Conservation (phyloP, 2,888 invertebrate species). For the Celastrina argiolus region DNA sequence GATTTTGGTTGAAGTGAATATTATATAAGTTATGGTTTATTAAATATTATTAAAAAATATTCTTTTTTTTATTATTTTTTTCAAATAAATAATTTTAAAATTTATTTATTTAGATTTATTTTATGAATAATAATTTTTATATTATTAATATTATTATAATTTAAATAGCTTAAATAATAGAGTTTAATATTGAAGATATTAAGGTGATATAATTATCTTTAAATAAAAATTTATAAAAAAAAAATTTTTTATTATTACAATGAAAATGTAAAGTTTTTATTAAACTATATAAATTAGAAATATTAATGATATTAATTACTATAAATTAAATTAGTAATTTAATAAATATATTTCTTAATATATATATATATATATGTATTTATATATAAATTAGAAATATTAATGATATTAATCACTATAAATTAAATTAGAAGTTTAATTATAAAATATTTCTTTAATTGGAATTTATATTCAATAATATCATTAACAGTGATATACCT, state of each 20-base stretch:
- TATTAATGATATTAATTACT: slow-evolving; percentile 73
- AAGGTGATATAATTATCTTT: slow-evolving; percentile 49
- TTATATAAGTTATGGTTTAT: slow-evolving; percentile 63
- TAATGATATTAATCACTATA: slow-evolving; percentile 70
- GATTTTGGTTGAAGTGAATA: slow-evolving; percentile 73
- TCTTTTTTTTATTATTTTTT: slow-evolving; percentile 55
- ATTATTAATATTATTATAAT: slow-evolving; percentile 25
- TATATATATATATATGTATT: slow-evolving; percentile 8
- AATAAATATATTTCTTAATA: slow-evolving; percentile 69
- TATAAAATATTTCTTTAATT: slow-evolving; percentile 52
- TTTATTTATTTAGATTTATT: slow-evolving; percentile 54
- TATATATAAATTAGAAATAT: too few relatives aligned
- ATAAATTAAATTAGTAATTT: slow-evolving; percentile 83
- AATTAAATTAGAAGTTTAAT: slow-evolving; percentile 82
- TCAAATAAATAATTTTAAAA: slow-evolving; percentile 64
- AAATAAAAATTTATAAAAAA: slow-evolving; percentile 45
- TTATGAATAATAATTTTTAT: slow-evolving; percentile 40
- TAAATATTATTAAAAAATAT: slow-evolving; percentile 54
- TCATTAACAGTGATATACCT: slow-evolving; percentile 84
- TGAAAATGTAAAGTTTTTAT: slow-evolving; percentile 82
- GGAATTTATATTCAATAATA: slow-evolving; percentile 73
- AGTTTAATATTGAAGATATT: slow-evolving; percentile 68
- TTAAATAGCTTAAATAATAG: too few relatives aligned
- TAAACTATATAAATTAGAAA: slow-evolving; percentile 83
- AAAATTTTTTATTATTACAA: slow-evolving; percentile 74